phyloP scores from a whole-genome alignment of 1,140 invertebrate genomes.

The Mylabris phalerata region DNA sequence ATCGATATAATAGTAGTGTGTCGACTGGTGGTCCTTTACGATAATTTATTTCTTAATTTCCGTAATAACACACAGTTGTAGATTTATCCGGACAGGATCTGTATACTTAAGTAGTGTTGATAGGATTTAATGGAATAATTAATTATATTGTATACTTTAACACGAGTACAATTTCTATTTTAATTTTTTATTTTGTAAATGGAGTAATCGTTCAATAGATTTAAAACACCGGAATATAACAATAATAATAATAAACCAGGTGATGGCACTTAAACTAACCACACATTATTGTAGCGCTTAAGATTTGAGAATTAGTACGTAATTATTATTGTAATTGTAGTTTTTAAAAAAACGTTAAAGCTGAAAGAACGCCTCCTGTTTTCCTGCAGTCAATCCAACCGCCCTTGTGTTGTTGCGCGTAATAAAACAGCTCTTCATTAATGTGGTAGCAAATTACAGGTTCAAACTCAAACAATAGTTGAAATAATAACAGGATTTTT shows the following conservation, averaged over 20 bases:
- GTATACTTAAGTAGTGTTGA: no score
- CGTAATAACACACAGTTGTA: no score
- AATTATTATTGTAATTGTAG: conserved; percentile 31
- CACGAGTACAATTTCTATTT: conserved; percentile 34
- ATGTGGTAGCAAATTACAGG: conserved; percentile 37
- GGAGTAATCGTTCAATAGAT: conserved; percentile 21
- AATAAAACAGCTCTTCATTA: conserved; percentile 32
- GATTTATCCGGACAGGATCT: no score
- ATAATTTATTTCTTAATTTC: no score
- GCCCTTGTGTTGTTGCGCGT: background rate
- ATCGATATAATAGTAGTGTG: no score
- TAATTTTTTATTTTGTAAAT: no score
- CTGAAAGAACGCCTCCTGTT: background rate
- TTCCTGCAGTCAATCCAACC: background rate
- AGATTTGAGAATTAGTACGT: conserved; percentile 28
- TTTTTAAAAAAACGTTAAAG: conserved; percentile 11
- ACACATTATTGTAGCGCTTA: conserved; percentile 22
- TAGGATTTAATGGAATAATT: conserved; percentile 14
- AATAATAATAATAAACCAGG: conserved; percentile 33
- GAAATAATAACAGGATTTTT: background rate
- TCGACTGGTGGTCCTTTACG: no score
- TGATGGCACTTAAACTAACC: conserved; percentile 34
- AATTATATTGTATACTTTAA: conserved; percentile 23
- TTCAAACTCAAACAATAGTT: conserved; percentile 28
- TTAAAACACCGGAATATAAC: conserved; percentile 38